These are phyloP conservation scores for Chaunax sp. DNA, from an alignment of 2,797 vertebrate genomes.

Conservation along the genomic window DNA sequence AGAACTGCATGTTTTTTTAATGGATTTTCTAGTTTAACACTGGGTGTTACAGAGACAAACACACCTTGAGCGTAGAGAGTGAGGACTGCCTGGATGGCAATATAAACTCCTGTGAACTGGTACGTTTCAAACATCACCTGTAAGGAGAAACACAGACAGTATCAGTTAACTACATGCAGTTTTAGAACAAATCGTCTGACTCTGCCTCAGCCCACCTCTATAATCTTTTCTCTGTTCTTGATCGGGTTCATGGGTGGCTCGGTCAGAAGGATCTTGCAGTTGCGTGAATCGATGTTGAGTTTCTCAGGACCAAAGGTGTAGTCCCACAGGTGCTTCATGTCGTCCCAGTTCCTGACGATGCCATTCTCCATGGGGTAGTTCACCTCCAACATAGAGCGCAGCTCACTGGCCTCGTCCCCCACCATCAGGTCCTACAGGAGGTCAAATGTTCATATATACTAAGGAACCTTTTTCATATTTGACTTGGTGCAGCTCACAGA, in stretches of 20 bases:
- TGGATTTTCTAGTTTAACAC: too few relatives aligned
- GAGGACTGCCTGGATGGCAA: constrained; percentile 88
- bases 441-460: constrained; percentile 14
- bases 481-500: too few relatives aligned
- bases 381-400: constrained; percentile 88
- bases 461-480: too few relatives aligned
- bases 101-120: constrained; percentile 86
- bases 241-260: constrained; percentile 88
- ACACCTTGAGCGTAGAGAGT: constrained; percentile 89
- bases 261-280: constrained; percentile 87
- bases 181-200: too few relatives aligned
- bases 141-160: constrained; percentile 6
- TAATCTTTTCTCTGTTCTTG: constrained; percentile 89
- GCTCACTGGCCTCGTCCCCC: constrained; percentile 88
- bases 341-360: constrained; percentile 88
- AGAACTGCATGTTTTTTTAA: constrained; percentile 1
- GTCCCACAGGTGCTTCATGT: constrained; percentile 90
- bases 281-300: constrained; percentile 83
- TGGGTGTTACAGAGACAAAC: too few relatives aligned
- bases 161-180: too few relatives aligned
- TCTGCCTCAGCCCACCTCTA: constrained; percentile 52
- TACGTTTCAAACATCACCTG: constrained; percentile 90
- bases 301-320: constrained; percentile 88
- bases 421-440: constrained; percentile 86
- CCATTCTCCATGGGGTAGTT: constrained; percentile 90